A percentile compares a stretch with the other conserved stretches of the same genome.
phyloP scores from a whole-genome alignment of 2,797 vertebrate species.

The Syndactyla subalaris region DNA sequence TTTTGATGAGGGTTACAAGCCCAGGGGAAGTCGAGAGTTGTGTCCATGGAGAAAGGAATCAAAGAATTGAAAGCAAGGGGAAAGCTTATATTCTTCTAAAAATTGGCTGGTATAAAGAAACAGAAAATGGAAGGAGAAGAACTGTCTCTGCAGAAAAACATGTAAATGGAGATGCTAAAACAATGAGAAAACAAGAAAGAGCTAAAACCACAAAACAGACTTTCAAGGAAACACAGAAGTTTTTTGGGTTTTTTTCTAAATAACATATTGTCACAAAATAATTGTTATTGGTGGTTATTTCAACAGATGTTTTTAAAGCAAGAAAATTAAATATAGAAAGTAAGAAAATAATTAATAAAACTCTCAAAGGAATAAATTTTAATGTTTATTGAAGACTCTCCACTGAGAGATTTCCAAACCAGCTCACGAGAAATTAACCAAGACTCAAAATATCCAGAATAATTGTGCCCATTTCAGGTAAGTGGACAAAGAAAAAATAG shows the following conservation, averaged over 20 bases:
- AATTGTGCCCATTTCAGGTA: background rate
- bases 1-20: background rate
- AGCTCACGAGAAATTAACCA: slow-evolving; percentile 6
- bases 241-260: background rate
- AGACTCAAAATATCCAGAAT: background rate
- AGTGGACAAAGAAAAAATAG: background rate
- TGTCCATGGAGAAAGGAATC: background rate
- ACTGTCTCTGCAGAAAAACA: background rate
- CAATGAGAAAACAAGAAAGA: background rate
- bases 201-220: background rate
- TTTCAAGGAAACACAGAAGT: background rate
- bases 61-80: background rate
- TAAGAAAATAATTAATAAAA: background rate
- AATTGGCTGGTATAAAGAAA: background rate
- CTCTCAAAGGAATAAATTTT: background rate
- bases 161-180: background rate
- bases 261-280: background rate
- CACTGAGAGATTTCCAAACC: background rate
- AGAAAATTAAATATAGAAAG: background rate
- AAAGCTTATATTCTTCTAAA: background rate
- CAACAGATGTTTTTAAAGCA: background rate
- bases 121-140: background rate
- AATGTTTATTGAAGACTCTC: background rate
- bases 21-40: background rate
- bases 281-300: background rate